These are phyloP conservation scores for Myrmecobius fasciatus DNA, from an alignment of 2,113 vertebrate species.

Conservation along the genomic window DNA sequence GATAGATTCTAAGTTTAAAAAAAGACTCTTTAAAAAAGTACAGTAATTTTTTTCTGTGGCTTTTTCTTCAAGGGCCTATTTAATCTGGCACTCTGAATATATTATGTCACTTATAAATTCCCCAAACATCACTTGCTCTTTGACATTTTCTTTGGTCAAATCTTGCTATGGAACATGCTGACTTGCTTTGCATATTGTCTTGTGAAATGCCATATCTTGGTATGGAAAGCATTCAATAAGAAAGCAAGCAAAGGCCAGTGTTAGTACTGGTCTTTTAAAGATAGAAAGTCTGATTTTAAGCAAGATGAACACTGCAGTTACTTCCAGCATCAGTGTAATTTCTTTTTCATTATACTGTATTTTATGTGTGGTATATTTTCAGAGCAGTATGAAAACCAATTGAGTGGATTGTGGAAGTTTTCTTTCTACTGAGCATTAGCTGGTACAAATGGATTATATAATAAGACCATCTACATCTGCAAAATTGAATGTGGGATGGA, in stretches of 20 bases:
- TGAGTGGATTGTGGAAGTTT: neutral
- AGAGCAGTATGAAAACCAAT: slow-evolving; percentile 65
- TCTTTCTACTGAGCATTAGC: slow-evolving; percentile 64
- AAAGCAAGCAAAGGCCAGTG: slow-evolving; percentile 30
- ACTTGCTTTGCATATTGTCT: neutral
- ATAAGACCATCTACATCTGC: slow-evolving; percentile 49
- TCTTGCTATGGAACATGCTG: neutral
- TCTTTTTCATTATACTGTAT: slow-evolving; percentile 53
- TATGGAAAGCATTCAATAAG: slow-evolving; percentile 54
- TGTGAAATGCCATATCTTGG: slow-evolving; percentile 58
- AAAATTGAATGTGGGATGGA: slow-evolving; percentile 51
- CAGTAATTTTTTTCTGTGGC: slow-evolving; percentile 47
- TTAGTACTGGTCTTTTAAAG: slow-evolving; percentile 46
- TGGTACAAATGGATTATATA: slow-evolving; percentile 48
- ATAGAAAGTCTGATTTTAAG: slow-evolving; percentile 66
- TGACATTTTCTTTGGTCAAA: slow-evolving; percentile 65
- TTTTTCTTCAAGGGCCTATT: slow-evolving; percentile 8
- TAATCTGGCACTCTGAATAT: slow-evolving; percentile 43
- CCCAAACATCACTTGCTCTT: slow-evolving; percentile 62
- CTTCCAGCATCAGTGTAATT: slow-evolving; percentile 2
- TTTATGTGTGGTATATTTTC: slow-evolving; percentile 63
- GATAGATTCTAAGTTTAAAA: neutral
- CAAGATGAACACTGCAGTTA: slow-evolving; percentile 52
- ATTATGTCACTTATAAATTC: slow-evolving; percentile 52
- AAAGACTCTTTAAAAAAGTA: slow-evolving; percentile 22